Base-by-base conservation (phyloP, 2,797 vertebrate species). In the Myotis myotis region DNA sequence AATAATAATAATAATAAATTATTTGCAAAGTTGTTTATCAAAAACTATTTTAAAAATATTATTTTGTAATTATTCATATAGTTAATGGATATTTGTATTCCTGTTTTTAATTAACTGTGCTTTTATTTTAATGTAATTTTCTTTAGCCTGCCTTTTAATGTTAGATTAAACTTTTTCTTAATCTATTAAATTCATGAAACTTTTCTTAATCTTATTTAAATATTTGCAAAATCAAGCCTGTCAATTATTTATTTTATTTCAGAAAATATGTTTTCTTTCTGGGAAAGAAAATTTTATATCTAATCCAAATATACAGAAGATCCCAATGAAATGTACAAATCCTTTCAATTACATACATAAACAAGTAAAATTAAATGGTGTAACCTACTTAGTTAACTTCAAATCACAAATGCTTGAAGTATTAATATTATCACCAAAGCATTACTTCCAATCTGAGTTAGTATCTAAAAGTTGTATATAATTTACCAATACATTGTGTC, bases 61-160 rank as follows among this genome's bases (percentile, higher is more conserved):
- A 25, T 49, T 66, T 87, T 84, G 5, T 71, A 71, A 41, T 23
- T 86, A 87, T 20, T 62, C 66, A 89, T 41, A 44, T 51, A 20
- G 19, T 19, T 55, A 75, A 74, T 68, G 11, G 23, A 41, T 64
- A 81, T 62, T 55, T 86, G 13, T 71, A 55, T 75, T 75, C 41
- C 13, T 68, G 55, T 91, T 62, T 71, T 93, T 28, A 85, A 57
- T 75, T 83, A 93, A 75, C 51, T 75, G 22, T 86, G 6, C 17
- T 55, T 72, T 90, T 91, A 87, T 19, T 66, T 91, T 90, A 87
- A 41, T 23, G 6, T 47, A 78, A 62, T 93, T 89, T 89, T 86
- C 44, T 85, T 86, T 86, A 64, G 41, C 3, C 16, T 36, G 28
- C 0, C 5, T 64, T 92, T 94, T 41, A 89, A 86, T 82, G 78